Evolutionary conservation across 2,888 invertebrate genomes (phyloP), one percentile per base, ranked within the genome.

Genomic region (Archips crataeganus): DNA sequence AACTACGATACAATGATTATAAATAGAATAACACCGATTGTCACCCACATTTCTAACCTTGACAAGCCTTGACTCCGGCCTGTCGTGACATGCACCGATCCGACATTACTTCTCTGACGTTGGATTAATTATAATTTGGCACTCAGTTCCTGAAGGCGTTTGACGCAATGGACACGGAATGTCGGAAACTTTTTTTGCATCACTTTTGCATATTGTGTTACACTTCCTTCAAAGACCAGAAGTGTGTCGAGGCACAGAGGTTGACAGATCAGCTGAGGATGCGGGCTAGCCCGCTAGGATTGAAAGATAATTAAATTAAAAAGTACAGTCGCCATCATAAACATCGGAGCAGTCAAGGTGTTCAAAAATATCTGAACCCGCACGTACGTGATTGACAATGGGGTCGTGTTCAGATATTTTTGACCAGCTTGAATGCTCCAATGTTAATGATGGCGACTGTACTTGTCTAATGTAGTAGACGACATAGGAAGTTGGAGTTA

Each of bases 51-150:
- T 32, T 15, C 51, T 57, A 32, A 32, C 57, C 57, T 57, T 57
- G 57, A 54, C 57, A 32, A 32, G 57, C 57, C 57, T 57, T 57
- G 57, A 57, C 57, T 57, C 57, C 3, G 51, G 8, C n/a, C 49
- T 54, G 57, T 57, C 57, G 57, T 57, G 57, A 57, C 57, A 57
- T 23, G 32, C 57, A 57, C 57, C 32, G 32, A 57, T 57, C 57
- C 57, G 57, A 32, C 3, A 57, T 32, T 57, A 57, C 10, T 54
- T 32, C 57, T 57, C 5, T 15, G 39, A 39, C 54, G 54, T 54
- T 54, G 54, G 23, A 54, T 57, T 57, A 57, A 32, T 57, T 57
- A 32, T 32, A 32, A 23, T 32, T 32, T 57, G 11, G 3, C 32
- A 32, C 57, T 32, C 11, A 57, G 57, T 32, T 32, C 57, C 57